A percentile compares a stretch with the other conserved stretches of the same genome.
Conservation (phyloP, 1,140 invertebrate species). For the Bombus superbus region DNA sequence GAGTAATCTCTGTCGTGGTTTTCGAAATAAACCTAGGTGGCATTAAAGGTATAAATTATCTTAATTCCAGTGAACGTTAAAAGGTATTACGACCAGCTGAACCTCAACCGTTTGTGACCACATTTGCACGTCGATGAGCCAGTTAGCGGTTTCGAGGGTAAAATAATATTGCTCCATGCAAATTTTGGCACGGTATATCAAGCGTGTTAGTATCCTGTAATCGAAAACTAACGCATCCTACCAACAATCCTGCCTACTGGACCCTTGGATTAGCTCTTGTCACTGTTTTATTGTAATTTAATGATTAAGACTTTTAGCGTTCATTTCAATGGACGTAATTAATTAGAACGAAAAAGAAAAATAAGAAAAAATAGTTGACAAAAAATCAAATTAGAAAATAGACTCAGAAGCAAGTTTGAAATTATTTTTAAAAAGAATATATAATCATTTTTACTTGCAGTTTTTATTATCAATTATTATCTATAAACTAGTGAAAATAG, state of each 20-base stretch:
- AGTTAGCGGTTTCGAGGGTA: constrained; percentile 56
- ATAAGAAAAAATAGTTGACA: no score
- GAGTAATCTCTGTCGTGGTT: background rate
- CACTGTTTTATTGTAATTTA: background rate
- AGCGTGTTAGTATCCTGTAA: constrained; percentile 34
- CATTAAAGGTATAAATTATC: constrained; percentile 15
- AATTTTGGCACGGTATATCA: constrained; percentile 46
- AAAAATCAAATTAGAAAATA: no score
- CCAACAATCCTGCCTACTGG: background rate
- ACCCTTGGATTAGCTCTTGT: background rate
- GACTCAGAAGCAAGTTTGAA: no score
- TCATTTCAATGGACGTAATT: no score
- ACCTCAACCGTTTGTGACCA: constrained; percentile 17
- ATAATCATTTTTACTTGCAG: no score
- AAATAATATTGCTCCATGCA: constrained; percentile 70
- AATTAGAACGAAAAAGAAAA: no score
- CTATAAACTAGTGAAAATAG: no score
- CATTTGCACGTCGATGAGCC: constrained; percentile 50
- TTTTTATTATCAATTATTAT: no score
- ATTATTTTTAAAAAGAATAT: no score
- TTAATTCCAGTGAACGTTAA: constrained; percentile 8
- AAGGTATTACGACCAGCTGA: constrained; percentile 33
- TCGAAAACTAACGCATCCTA: constrained; percentile 47
- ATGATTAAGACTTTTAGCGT: no score
- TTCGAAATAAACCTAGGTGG: background rate